These are phyloP conservation scores for Eonycteris spelaea DNA, from an alignment of 2,113 vertebrate genomes.

Conservation along the genomic window DNA sequence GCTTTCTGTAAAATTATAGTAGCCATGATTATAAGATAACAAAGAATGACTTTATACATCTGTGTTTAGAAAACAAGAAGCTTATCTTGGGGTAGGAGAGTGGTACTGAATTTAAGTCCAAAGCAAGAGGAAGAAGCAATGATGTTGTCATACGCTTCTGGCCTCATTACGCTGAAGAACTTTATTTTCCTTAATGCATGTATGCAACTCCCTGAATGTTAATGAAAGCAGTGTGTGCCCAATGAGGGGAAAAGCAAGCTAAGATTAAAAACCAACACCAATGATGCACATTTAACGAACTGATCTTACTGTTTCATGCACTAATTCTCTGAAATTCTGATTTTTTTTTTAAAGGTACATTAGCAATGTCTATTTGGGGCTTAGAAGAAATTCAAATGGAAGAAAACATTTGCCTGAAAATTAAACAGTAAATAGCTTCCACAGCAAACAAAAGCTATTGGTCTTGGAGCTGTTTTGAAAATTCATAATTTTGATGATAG, in stretches of 20 bases:
- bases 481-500: background rate
- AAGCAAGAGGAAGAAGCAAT: background rate
- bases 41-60: background rate
- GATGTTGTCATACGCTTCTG: background rate
- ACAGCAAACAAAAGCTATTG: background rate
- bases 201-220: background rate
- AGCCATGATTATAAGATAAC: background rate
- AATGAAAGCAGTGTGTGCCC: slow-evolving; percentile 40
- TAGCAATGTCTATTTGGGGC: background rate
- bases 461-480: background rate
- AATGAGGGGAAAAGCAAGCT: slow-evolving; percentile 48
- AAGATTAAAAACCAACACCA: slow-evolving; percentile 53
- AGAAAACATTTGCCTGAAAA: background rate
- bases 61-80: background rate
- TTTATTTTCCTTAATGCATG: slow-evolving; percentile 17
- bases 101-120: background rate
- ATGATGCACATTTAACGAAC: slow-evolving; percentile 38
- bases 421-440: background rate
- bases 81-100: background rate
- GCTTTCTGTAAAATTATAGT: background rate
- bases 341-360: background rate
- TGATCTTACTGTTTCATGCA: background rate
- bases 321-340: slow-evolving; percentile 26
- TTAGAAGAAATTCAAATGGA: background rate
- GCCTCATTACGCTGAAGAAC: slow-evolving; percentile 27